Conservation (phyloP, 2,113 vertebrate species). For the Mastomys natalensis region DNA sequence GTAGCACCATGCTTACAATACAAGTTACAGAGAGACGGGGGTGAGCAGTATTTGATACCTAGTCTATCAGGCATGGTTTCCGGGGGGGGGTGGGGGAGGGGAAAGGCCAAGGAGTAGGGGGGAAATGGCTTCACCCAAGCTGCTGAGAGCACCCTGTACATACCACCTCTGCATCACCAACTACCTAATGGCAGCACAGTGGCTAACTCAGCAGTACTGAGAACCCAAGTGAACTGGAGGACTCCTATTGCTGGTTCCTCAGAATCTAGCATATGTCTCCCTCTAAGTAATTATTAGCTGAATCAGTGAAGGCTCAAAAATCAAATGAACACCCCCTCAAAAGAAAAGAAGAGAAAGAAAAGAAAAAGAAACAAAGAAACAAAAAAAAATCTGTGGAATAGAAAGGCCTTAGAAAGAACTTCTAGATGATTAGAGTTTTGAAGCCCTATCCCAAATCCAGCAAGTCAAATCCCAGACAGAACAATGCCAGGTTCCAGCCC, state of each 20-base stretch:
- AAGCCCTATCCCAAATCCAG: not conserved
- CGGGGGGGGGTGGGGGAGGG: too few relatives aligned
- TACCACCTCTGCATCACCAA: not conserved
- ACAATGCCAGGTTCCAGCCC: not conserved
- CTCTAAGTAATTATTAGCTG: not conserved
- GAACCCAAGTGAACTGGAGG: not conserved
- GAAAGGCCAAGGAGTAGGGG: too few relatives aligned
- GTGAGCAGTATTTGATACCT: not conserved
- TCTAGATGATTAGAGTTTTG: not conserved
- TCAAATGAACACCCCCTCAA: not conserved
- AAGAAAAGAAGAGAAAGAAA: not conserved
- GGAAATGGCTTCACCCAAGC: not conserved
- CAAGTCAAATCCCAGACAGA: not conserved
- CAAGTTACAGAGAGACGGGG: not conserved
- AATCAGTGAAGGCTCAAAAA: not conserved
- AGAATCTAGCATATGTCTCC: not conserved
- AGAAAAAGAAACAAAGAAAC: not conserved
- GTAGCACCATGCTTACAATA: not conserved
- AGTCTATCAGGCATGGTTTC: not conserved
- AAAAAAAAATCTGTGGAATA: not conserved
- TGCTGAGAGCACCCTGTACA: not conserved
- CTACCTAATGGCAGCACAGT: not conserved
- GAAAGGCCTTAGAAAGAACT: not conserved
- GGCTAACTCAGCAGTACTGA: not conserved
- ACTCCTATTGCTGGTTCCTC: not conserved